phyloP scores from a whole-genome alignment of 2,888 invertebrate species.

The Acrocera orbiculus region DNA sequence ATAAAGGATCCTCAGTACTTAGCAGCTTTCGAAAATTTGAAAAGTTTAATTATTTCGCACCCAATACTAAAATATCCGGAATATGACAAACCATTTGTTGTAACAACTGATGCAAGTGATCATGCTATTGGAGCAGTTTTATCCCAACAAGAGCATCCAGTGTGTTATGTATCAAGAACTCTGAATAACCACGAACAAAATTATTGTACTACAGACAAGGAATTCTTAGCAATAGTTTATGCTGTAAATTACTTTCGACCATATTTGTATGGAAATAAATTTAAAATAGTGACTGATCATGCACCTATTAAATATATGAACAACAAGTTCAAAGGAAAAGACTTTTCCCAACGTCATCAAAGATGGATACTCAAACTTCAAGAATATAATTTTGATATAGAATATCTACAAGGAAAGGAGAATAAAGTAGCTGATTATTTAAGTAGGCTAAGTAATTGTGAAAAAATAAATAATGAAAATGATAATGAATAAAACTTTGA shows the following conservation, averaged over 20 bases:
- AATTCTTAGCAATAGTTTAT: conserved; percentile 4
- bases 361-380: conserved; percentile 8
- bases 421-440: conserved; percentile 12
- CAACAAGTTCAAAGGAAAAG: conserved; percentile 9
- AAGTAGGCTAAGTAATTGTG: conserved; percentile 8
- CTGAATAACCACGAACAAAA: conserved; percentile 4
- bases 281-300: conserved; percentile 10
- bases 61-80: conserved; percentile 11
- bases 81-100: conserved; percentile 7
- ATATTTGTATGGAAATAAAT: conserved; percentile 10
- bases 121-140: conserved; percentile 10
- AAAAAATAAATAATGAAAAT: conserved; percentile 5
- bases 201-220: conserved; percentile 4
- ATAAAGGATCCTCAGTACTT: conserved; percentile 8
- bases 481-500: conserved; percentile 8
- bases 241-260: conserved; percentile 10
- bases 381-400: conserved; percentile 11
- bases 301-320: conserved; percentile 10
- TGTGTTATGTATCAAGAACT: conserved; percentile 4
- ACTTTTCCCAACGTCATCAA: conserved; percentile 9
- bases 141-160: conserved; percentile 5
- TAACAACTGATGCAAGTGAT: conserved; percentile 11
- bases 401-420: conserved; percentile 10
- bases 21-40: conserved; percentile 10
- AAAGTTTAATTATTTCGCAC: conserved; percentile 6